Percentiles rank a stretch among this genome's conserved stretches.
Conservation (phyloP, 2,888 invertebrate species). For the Caenorhabditis doughertyi region DNA sequence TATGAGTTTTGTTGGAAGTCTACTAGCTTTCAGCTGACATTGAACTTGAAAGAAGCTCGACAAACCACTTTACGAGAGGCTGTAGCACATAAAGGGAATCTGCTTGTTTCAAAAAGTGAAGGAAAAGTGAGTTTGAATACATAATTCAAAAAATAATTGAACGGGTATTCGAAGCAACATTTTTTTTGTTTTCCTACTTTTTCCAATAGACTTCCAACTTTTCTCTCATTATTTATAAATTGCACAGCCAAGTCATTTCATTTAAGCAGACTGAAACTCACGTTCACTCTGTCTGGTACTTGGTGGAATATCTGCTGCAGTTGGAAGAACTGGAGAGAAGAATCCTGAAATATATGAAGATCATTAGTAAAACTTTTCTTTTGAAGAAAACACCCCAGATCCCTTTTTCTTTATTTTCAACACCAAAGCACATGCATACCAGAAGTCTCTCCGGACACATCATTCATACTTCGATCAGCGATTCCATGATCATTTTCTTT, state of each 20-base stretch:
- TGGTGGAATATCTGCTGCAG: slow-evolving; percentile 44
- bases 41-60: slow-evolving; percentile 16
- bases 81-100: slow-evolving; percentile 11
- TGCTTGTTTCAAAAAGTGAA: not conserved
- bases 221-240: not conserved
- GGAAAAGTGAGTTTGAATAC: not conserved
- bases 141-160: not conserved
- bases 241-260: slow-evolving; percentile 10
- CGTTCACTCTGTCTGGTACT: slow-evolving; percentile 41
- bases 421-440: slow-evolving; percentile 40
- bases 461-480: slow-evolving; percentile 52
- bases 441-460: slow-evolving; percentile 44
- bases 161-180: not conserved
- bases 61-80: slow-evolving; percentile 28
- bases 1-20: slow-evolving; percentile 1
- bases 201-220: slow-evolving; percentile 10
- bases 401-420: slow-evolving; percentile 27
- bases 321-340: slow-evolving; percentile 81
- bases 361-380: not conserved
- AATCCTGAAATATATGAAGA: slow-evolving; percentile 75
- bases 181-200: not conserved
- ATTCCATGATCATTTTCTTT: slow-evolving; percentile 46
- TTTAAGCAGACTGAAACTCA: slow-evolving; percentile 23
- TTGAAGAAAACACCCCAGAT: not conserved
- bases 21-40: not conserved